Evolutionary conservation across 2,888 invertebrate species (phyloP), one percentile per base, ranked within the genome.

Genomic region (Luperina testacea): DNA sequence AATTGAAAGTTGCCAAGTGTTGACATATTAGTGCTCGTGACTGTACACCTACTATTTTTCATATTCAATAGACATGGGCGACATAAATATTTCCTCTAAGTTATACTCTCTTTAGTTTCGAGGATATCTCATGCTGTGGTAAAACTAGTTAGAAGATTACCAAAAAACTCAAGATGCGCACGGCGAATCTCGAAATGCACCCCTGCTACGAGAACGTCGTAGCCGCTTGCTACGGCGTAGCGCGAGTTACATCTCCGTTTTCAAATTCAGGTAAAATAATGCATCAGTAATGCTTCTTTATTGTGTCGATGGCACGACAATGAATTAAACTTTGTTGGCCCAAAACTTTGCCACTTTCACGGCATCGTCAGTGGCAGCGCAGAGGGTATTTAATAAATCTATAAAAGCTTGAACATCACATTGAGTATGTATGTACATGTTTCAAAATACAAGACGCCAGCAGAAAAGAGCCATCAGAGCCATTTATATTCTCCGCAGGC

Each of bases 181-280:
- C 57, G 38, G 64, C 17, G 15, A 57, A 79, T 65, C 57, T 51
- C 32, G 6, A 64, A 80, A 24, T 45, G 32, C 65, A n/a, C 0
- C 15, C 27, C 11, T 24, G 48, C 79, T 77, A 77, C 45, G 45
- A 11, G 38, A 5, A 38, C 79, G 79, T 27, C 84, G 81, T 84
- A 81, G 81, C 45, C 4, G 17, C 24, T 59, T 51, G 64, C 83
- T 83, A 80, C 80, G 80, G 7, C 84, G 84, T 70, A 70, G 70
- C 64, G 27, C 15, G 1, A 20, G 15, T 48, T 59, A 1, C 13
- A 59, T n/a, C 1, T 20, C 8, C 9, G 6, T 17, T 77, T 61
- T 61, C 6, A 67, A 77, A 17, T 53, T 64, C 53, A 27, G n/a
- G 6, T 51, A 38, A 38, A 38, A 42, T 11, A 45, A 8, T 32